These are phyloP conservation scores for Netelia inedita DNA, from an alignment of 2,888 invertebrate species.

Conservation along the genomic window DNA sequence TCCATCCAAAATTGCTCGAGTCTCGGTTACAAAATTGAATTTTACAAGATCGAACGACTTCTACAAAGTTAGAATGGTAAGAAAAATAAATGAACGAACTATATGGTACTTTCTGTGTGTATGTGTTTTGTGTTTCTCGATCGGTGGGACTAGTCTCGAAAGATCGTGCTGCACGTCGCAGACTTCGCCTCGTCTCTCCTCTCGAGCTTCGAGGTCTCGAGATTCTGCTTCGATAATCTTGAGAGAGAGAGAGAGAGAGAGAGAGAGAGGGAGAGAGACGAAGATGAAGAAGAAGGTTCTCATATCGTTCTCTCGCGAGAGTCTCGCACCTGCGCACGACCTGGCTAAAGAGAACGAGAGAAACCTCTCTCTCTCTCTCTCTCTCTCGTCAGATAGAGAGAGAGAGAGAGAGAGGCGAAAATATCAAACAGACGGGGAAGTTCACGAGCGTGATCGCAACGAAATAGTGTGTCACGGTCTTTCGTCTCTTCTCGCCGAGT, in stretches of 20 bases:
- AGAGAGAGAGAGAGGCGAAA: constrained; percentile 9
- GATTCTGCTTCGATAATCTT: constrained; percentile 50
- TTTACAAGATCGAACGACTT: constrained; percentile 21
- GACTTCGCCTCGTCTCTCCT: constrained; percentile 25
- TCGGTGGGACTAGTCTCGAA: not conserved
- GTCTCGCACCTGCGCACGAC: constrained; percentile 49
- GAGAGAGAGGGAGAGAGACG: constrained; percentile 30
- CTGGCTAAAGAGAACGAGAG: not conserved
- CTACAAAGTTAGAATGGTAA: not conserved
- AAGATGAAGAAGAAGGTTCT: constrained; percentile 15
- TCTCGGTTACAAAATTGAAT: constrained; percentile 45
- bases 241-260: constrained; percentile 28
- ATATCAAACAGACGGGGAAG: constrained; percentile 55
- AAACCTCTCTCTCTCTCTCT: too few species aligned
- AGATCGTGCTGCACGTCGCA: constrained; percentile 54
- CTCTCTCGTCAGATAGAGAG: not conserved
- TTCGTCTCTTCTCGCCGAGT: constrained; percentile 30
- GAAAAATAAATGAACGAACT: constrained; percentile 14
- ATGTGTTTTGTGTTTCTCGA: constrained; percentile 20
- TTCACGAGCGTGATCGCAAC: constrained; percentile 66
- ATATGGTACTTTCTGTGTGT: not conserved
- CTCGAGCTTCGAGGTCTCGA: constrained; percentile 9
- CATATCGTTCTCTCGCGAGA: constrained; percentile 3
- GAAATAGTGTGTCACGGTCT: constrained; percentile 69
- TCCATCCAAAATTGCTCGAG: constrained; percentile 37